These are phyloP conservation scores for Sebastes vulpes DNA, from an alignment of 2,797 vertebrate genomes.

Conservation along the genomic window DNA sequence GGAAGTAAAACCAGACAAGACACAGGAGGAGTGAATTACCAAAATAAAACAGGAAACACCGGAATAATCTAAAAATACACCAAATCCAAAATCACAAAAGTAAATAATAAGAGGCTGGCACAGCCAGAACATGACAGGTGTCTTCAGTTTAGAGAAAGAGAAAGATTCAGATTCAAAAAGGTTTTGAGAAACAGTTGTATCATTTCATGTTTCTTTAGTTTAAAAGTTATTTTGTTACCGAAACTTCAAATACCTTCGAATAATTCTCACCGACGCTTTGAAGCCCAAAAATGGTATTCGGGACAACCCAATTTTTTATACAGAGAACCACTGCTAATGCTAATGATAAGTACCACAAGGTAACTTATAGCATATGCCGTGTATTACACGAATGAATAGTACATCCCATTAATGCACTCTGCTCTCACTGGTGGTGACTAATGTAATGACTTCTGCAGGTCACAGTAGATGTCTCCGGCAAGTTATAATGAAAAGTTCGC, in stretches of 20 bases:
- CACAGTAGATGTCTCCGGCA: not conserved
- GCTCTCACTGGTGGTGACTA: not conserved
- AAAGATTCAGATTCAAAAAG: not conserved
- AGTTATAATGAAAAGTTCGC: constrained; percentile 4
- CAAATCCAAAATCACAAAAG: too few species aligned
- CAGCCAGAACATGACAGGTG: too few species aligned
- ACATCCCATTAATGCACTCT: not conserved
- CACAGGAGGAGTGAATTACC: too few species aligned
- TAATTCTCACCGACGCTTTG: too few species aligned
- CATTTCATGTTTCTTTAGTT: not conserved
- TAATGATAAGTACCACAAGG: not conserved
- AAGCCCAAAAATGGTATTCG: too few species aligned
- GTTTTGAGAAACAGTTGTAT: not conserved
- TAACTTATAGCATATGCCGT: not conserved
- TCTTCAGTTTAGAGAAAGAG: not conserved
- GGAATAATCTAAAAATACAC: too few species aligned
- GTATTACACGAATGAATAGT: not conserved
- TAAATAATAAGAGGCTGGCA: too few species aligned
- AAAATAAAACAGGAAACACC: too few species aligned
- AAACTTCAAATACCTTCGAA: too few species aligned
- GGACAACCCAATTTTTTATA: not conserved
- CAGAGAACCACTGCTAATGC: not conserved
- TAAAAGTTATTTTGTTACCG: not conserved
- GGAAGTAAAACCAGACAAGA: too few species aligned
- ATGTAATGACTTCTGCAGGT: not conserved